phyloP scores from a whole-genome alignment of 2,888 invertebrate species.

The Slavum lentiscoides region DNA sequence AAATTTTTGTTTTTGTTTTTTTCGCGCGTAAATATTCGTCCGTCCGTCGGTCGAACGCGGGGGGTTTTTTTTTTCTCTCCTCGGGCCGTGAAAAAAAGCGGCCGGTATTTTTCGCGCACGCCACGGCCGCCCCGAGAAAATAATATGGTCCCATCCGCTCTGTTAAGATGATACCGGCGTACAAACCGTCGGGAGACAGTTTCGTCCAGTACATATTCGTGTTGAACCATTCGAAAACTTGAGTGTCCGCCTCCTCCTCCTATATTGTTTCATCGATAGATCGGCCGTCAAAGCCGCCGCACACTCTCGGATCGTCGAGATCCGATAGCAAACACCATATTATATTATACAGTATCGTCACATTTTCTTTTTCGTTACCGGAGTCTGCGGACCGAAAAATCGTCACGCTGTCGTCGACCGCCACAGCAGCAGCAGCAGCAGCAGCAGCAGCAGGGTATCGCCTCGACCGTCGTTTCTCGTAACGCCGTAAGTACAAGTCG shows the following conservation, averaged over 20 bases:
- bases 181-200: conserved; percentile 46
- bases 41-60: too few species aligned
- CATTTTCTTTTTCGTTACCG: too few species aligned
- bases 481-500: conserved; percentile 31
- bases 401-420: neutral
- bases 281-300: too few species aligned
- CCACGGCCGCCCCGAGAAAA: neutral
- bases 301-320: too few species aligned
- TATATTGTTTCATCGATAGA: too few species aligned
- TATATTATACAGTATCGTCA: too few species aligned
- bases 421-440: neutral
- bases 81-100: too few species aligned
- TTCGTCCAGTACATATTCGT: conserved; percentile 54
- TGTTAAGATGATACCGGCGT: conserved; percentile 49
- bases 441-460: neutral
- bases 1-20: too few species aligned
- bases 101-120: neutral
- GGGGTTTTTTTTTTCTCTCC: neutral
- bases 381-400: neutral
- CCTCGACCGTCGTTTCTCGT: conserved; percentile 18
- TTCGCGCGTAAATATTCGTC: too few species aligned
- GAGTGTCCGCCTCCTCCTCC: neutral
- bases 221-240: conserved; percentile 55
- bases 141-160: conserved; percentile 26
- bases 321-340: too few species aligned